Evolutionary conservation across 2,113 vertebrate species (phyloP).

Genomic region (Equus przewalskii): DNA sequence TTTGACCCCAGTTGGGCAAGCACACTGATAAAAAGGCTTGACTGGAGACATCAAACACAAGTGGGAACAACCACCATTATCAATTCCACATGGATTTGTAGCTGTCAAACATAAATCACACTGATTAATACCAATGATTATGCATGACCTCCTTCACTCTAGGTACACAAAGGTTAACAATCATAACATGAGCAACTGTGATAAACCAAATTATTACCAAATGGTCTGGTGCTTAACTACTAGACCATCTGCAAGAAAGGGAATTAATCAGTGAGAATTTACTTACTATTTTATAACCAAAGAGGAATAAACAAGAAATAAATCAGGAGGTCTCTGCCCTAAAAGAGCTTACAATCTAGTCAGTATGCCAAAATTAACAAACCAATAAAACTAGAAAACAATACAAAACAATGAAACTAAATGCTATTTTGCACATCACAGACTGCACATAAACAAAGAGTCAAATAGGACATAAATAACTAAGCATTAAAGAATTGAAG

Average conservation of each 20-base stretch:
- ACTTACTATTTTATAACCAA: constrained; percentile 70
- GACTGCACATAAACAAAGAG: background rate
- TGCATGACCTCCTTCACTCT: constrained; percentile 50
- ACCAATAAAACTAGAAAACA: constrained; percentile 1
- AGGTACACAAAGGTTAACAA: constrained; percentile 78
- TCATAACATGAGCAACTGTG: constrained; percentile 78
- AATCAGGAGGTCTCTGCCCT: background rate
- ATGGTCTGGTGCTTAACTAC: constrained; percentile 72
- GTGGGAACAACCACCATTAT: constrained; percentile 97
- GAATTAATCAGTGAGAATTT: constrained; percentile 79
- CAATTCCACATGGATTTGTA: constrained; percentile 92
- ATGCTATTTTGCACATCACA: background rate
- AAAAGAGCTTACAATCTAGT: constrained; percentile 47
- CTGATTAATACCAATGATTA: constrained; percentile 86
- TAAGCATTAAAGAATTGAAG: background rate
- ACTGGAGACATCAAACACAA: constrained; percentile 97
- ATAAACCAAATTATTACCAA: constrained; percentile 86
- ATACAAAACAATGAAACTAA: constrained; percentile 9
- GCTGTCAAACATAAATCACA: constrained; percentile 89
- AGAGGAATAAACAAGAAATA: constrained; percentile 56
- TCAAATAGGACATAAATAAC: constrained; percentile 4
- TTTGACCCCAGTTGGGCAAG: constrained; percentile 97
- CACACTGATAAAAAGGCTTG: constrained; percentile 94
- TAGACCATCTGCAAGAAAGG: constrained; percentile 63
- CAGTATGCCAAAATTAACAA: constrained; percentile 48